phyloP scores from a whole-genome alignment of 2,797 vertebrate genomes.

The Tragelaphus eurycerus region DNA sequence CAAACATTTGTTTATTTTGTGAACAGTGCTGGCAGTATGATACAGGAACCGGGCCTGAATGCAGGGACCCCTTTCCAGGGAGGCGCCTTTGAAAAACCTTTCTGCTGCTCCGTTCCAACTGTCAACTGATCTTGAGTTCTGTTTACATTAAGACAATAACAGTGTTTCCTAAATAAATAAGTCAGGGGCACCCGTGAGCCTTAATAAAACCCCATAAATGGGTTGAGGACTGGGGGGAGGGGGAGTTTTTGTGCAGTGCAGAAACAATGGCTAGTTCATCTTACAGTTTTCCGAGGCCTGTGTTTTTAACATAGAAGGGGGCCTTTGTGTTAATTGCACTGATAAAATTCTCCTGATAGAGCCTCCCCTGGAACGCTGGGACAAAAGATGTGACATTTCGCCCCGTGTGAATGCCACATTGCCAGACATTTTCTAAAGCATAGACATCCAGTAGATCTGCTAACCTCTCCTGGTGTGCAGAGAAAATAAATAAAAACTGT shows the following conservation, averaged over 20 bases:
- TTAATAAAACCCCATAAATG: conserved; percentile 70
- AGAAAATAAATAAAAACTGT: conserved; percentile 69
- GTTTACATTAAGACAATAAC: conserved; percentile 85
- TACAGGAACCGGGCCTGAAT: conserved; percentile 83
- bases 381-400: conserved; percentile 67
- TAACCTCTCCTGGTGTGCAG: conserved; percentile 57
- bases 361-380: conserved; percentile 45
- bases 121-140: conserved; percentile 82
- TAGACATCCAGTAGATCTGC: conserved; percentile 37
- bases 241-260: conserved; percentile 62
- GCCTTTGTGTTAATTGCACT: conserved; percentile 65
- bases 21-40: conserved; percentile 80
- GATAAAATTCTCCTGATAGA: conserved; percentile 52
- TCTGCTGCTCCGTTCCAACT: conserved; percentile 78
- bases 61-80: conserved; percentile 80
- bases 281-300: conserved; percentile 44
- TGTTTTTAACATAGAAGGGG: conserved; percentile 63
- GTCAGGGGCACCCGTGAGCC: conserved; percentile 66
- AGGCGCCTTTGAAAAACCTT: conserved; percentile 81
- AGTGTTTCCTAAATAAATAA: conserved; percentile 83
- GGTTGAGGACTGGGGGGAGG: conserved; percentile 35
- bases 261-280: conserved; percentile 67
- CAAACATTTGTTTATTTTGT: conserved; percentile 87
- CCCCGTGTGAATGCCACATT: conserved; percentile 64
- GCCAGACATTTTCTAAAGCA: conserved; percentile 68